Conservation (phyloP, 2,888 invertebrate genomes). For the Galeopsomyia nigrocyanea region DNA sequence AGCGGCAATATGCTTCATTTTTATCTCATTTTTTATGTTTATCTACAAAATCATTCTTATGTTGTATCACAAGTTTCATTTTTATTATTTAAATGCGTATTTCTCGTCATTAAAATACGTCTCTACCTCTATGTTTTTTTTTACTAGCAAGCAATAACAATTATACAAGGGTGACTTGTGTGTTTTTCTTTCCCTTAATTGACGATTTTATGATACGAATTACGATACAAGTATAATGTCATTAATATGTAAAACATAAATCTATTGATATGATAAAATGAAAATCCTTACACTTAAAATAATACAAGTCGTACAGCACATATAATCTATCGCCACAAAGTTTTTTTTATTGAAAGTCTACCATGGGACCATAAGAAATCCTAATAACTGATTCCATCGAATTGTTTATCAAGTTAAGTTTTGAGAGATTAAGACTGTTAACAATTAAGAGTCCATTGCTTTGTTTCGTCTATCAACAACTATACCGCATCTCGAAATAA, state of each 20-base stretch:
- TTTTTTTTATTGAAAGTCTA: slow-evolving; percentile 42
- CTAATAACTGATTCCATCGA: slow-evolving; percentile 39
- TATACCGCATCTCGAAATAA: slow-evolving; percentile 35
- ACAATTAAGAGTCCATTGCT: slow-evolving; percentile 36
- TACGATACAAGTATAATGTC: slow-evolving; percentile 46
- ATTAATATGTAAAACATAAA: slow-evolving; percentile 48
- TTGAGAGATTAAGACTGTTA: slow-evolving; percentile 36
- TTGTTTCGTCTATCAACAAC: slow-evolving; percentile 26
- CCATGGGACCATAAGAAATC: slow-evolving; percentile 35
- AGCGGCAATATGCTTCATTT: slow-evolving; percentile 7
- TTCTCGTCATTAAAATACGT: slow-evolving; percentile 42
- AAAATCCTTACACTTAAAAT: slow-evolving; percentile 45
- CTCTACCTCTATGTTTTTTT: slow-evolving; percentile 32
- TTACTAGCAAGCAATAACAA: slow-evolving; percentile 45
- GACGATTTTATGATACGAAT: slow-evolving; percentile 48
- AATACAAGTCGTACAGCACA: slow-evolving; percentile 45
- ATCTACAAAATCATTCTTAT: slow-evolving; percentile 47
- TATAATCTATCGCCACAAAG: slow-evolving; percentile 43
- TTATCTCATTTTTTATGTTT: slow-evolving; percentile 11
- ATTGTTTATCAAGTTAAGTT: slow-evolving; percentile 34
- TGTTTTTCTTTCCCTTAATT: slow-evolving; percentile 46
- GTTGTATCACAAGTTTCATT: slow-evolving; percentile 47
- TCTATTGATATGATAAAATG: slow-evolving; percentile 45
- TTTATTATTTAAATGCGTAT: slow-evolving; percentile 45
- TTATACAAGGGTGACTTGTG: slow-evolving; percentile 45